Base-by-base conservation (phyloP, 2,113 vertebrate species). In the human (Homo sapiens) region DNA sequence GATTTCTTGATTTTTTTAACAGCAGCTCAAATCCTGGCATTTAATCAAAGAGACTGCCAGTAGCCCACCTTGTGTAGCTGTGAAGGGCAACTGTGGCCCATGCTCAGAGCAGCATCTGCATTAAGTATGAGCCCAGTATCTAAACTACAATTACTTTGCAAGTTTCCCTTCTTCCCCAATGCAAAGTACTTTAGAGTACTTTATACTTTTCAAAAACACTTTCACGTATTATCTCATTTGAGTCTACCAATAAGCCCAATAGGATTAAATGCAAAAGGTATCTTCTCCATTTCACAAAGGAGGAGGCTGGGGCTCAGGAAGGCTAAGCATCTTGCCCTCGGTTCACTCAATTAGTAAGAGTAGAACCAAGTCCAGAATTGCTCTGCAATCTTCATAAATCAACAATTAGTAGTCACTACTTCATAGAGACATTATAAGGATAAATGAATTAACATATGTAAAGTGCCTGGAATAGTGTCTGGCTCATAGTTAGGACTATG, bases 1-100 rank as follows among this genome's bases (percentile, higher is more conserved):
- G 2, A 35, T 70, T 91, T 93, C 72, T 95, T 83, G 38, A 73
- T 81, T 80, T 82, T 55, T 79, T 88, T 87, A 87, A 94, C 55
- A 23, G 72, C 17, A 76, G 57, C 57, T 96, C 80, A 95, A 96
- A 91, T 72, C 50, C 52, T 40, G 14, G 94, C 57, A 94, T 86
- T 90, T 64, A 83, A 88, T 68, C 32, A 96, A 83, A 90, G 61
- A 81, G 22, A 59, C 5, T 22, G 27, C 61, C 86, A 89, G 59
- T 17, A 61, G 61, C n/a, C 48, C 78, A 88, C 48, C 40, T 70
- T 52, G 12, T 11, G 20, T 14, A 80, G 43, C 78, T 66, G 78
- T 73, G 45, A 93, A 93, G 18, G 48, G 94, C 75, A 52, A 57
- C 1, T n/a, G 10, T 0, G 22, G 57, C 43, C 64, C 32, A 82